Evolutionary conservation across 2,797 vertebrate species (phyloP).

Genomic region (Cryptoprocta ferox): DNA sequence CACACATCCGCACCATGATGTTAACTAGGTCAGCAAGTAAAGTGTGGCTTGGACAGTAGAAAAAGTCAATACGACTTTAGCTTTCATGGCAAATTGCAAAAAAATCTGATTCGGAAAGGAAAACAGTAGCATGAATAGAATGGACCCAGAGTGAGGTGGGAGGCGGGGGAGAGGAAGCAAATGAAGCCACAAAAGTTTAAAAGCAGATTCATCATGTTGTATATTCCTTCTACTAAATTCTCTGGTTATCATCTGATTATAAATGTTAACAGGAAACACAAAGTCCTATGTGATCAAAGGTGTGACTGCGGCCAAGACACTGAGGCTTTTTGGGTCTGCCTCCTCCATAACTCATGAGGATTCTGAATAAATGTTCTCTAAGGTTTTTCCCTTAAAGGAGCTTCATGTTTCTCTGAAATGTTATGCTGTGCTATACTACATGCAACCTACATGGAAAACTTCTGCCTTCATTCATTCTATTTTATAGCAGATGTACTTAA

Average conservation of each 20-base stretch:
- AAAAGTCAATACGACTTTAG: background rate
- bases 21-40: background rate
- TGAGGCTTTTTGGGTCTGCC: background rate
- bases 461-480: background rate
- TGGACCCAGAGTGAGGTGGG: no score
- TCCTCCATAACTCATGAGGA: background rate
- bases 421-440: background rate
- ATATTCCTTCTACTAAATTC: background rate
- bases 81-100: background rate
- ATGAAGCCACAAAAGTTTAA: background rate
- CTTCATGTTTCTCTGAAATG: background rate
- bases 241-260: background rate
- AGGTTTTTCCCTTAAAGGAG: background rate
- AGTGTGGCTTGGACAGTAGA: background rate
- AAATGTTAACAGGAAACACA: background rate
- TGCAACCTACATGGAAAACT: accelerated
- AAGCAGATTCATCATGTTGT: background rate
- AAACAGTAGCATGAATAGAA: background rate
- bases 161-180: background rate
- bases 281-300: slow-evolving; percentile 7
- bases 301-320: background rate
- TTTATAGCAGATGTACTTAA: background rate
- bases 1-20: background rate
- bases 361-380: background rate
- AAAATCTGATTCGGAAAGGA: background rate